phyloP scores from a whole-genome alignment of 2,797 vertebrate genomes.

The Malacoraja senta region DNA sequence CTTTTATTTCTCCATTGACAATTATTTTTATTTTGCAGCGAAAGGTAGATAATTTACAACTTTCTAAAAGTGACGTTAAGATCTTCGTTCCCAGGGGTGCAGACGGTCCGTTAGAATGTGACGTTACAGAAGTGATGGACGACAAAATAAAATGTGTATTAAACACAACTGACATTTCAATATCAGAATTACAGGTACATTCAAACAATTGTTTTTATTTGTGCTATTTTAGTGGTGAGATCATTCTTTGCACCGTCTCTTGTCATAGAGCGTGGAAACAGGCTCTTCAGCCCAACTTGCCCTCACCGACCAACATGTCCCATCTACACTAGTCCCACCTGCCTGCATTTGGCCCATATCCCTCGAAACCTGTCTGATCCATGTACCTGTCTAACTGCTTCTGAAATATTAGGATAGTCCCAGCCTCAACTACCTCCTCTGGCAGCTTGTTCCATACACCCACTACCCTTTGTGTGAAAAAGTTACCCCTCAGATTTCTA shows the following conservation, averaged over 20 bases:
- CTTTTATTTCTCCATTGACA: background rate
- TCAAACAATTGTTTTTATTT: background rate
- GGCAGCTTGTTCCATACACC: too few species aligned
- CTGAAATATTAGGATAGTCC: too few species aligned
- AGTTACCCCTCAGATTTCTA: too few species aligned
- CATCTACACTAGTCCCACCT: too few species aligned
- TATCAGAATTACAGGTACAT: background rate
- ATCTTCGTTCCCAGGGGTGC: background rate
- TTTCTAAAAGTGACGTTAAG: background rate
- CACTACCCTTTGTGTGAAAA: too few species aligned
- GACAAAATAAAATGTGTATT: slow-evolving; percentile 9
- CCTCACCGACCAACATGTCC: too few species aligned
- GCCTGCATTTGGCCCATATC: too few species aligned
- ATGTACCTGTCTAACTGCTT: too few species aligned
- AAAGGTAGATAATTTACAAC: background rate
- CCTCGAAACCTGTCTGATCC: too few species aligned
- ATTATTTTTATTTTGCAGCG: background rate
- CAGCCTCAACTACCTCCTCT: too few species aligned
- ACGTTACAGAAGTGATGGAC: background rate
- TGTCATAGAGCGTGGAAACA: too few species aligned
- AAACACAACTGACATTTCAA: background rate
- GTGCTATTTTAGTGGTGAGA: background rate
- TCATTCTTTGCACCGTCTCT: background rate
- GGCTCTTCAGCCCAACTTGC: too few species aligned
- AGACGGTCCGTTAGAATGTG: background rate